Evolutionary conservation across 2,888 invertebrate genomes (phyloP), one percentile per base, ranked within the genome.

Genomic region (Brachyopa scutellaris): DNA sequence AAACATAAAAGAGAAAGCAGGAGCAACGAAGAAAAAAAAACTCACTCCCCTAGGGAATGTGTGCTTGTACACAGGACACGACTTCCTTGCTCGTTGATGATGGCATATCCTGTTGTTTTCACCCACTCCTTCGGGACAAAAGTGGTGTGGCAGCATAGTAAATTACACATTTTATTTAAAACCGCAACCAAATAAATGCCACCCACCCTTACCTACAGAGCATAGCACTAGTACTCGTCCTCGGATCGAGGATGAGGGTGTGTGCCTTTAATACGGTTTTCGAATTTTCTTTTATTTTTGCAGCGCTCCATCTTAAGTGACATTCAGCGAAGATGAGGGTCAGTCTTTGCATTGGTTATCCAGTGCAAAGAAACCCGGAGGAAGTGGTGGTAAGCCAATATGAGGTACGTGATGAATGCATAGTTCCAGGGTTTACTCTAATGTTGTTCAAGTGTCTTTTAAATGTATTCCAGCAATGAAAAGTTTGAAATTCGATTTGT

Each of bases 111-210:
- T 47, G 15, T 49, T 57, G 66, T 55, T 64, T 40, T 45, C 11
- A 31, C 29, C 7, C 23, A 23, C 40, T 26, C 45, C 13, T 49
- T 31, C 15, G 47, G 36, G n/a, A 21, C 45, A n/a, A 53, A 53
- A 53, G 53, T 40, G 66, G 33, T 31, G 53, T 40, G 66, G 33
- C 42, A 72, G 61, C 45, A 64, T 49, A 66, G 74, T 57, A 74
- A 74, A 66, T 74, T 66, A 59, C 51, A 66, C 74, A 51, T 74
- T 74, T 74, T 74, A 74, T 74, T 74, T 73, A 64, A 53, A 73
- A 73, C 55, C 73, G 53, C 62, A 73, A 62, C 53, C 62, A 55
- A 73, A 73, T 72, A 70, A 69, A 73, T 69, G 57, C 36, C 26
- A 45, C 31, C 67, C 53, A 51, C 38, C 38, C 38, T 40, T 21